Base-by-base conservation (phyloP, 1,140 invertebrate genomes). In the Ylistrum balloti region DNA sequence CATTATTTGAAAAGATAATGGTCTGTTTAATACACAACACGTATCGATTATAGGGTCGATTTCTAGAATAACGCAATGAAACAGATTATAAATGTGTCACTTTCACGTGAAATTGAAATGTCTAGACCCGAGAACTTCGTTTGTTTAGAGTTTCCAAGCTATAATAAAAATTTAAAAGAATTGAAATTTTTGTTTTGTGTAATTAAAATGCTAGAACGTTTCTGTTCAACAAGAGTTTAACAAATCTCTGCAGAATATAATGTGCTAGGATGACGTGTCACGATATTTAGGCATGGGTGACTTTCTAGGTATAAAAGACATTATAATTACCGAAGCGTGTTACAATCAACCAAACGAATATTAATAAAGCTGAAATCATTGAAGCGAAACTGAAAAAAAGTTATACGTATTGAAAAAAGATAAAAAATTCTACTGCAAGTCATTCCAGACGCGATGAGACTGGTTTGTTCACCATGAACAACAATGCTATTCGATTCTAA, bases 371-470 rank as follows among this genome's bases (percentile, higher is more conserved):
- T 74, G 56, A n/a, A 11, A 17, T 74, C 56, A 74, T 1, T 74
- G 56, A 74, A 3, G 56, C 56, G 56, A 28, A n/a, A 74, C 56
- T n/a, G 56, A 74, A n/a, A n/a, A 74, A 74, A 74, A 74, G 56
- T 74, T 74, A 74, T 74, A 74, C 1, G 56, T 11, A 74, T 28
- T 74, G 56, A 28, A 74, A 74, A 74, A 74, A 5, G 5, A 74
- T 74, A 74, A 74, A 56, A n/a, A 74, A 74, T 28, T 74, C 5
- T 74, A 74, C 56, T 17, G 22, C 56, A 74, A 28, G 22, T n/a
- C 17, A 7, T n/a, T 9, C 13, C 5, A 74, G 1, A 74, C 56
- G 22, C 28, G 56, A 28, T n/a, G n/a, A 74, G 56, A 11, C 56
- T 74, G 22, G 56, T 74, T 28, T 5, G 56, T 74, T 28, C 56